Base-by-base conservation (phyloP, 2,888 invertebrate genomes). In the Odontocolon sp. region DNA sequence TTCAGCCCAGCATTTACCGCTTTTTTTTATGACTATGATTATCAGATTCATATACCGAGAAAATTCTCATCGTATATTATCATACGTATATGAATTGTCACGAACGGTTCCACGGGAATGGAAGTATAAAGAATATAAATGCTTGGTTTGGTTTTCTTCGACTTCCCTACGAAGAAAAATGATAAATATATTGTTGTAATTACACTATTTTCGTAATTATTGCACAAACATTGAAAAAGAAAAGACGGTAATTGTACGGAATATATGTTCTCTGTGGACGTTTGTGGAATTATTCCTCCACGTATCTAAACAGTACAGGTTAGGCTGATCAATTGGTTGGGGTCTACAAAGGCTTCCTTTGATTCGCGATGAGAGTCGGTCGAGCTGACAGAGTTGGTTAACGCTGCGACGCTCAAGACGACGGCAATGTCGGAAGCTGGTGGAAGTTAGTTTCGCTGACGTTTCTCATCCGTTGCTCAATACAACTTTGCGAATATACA, bases 271-370 rank as follows among this genome's bases (percentile, higher is more conserved):
- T n/a, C n/a, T n/a, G n/a, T n/a, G n/a, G n/a, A n/a, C n/a, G n/a
- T n/a, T n/a, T n/a, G n/a, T n/a, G n/a, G n/a, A n/a, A n/a, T n/a
- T n/a, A n/a, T n/a, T 18, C 2, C 18, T 18, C n/a, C 9, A n/a
- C 18, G 31, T 56, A 31, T 2, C 9, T 59, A n/a, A 4, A 28
- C 8, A 47, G 45, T 45, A 28, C 11, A 4, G 42, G 16, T 28
- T 31, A 28, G 28, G 36, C 52, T 21, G 23, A 31, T 36, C 40
- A 23, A 52, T 42, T 21, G 40, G 14, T 47, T 18, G n/a, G 3
- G 45, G 3, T 50, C 14, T 11, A 50, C 69, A 69, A 50, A 40
- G 59, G 69, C 38, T 69, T 69, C 69, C 59, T 54, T 67, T 67
- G 66, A 67, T 67, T 40, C 54, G 9, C n/a, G 40, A 28, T 21